Conservation (phyloP, 2,888 invertebrate species). For the Gortyna flavago region DNA sequence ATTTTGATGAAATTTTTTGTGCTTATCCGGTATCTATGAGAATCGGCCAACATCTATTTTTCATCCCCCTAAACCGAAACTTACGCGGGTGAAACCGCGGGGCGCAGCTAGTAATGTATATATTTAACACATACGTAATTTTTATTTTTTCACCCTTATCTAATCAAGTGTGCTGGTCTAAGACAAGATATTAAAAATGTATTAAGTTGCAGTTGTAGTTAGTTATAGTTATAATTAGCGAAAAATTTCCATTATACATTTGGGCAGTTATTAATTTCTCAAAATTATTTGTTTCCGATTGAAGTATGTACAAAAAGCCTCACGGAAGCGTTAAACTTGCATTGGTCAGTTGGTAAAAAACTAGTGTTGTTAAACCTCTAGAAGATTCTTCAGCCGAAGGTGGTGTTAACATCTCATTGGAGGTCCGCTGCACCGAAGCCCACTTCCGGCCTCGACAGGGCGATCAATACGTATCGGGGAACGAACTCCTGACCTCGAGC, state of each 20-base stretch:
- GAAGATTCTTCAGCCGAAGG: constrained; percentile 57
- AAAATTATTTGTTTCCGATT: neutral
- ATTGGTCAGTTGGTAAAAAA: neutral
- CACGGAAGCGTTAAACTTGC: constrained; percentile 4
- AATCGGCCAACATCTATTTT: too few species aligned
- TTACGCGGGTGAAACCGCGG: too few species aligned
- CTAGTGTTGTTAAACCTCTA: constrained; percentile 6
- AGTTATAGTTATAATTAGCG: neutral
- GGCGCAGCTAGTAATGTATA: too few species aligned
- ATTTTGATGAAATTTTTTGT: too few species aligned
- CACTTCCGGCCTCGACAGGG: constrained; percentile 84
- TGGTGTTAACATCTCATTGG: constrained; percentile 78
- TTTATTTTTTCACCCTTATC: neutral
- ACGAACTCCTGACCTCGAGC: constrained; percentile 88
- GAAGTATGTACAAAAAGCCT: neutral
- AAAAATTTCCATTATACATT: neutral
- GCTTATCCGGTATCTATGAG: too few species aligned
- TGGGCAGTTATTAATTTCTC: neutral
- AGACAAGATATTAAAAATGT: neutral
- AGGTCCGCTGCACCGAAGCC: constrained; percentile 84
- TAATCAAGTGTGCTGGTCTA: neutral
- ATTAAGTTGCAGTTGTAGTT: neutral
- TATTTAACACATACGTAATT: neutral
- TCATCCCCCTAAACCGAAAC: too few species aligned
- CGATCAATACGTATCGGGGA: constrained; percentile 89